Conservation (phyloP, 1,140 invertebrate species). For the Drosophila orena region DNA sequence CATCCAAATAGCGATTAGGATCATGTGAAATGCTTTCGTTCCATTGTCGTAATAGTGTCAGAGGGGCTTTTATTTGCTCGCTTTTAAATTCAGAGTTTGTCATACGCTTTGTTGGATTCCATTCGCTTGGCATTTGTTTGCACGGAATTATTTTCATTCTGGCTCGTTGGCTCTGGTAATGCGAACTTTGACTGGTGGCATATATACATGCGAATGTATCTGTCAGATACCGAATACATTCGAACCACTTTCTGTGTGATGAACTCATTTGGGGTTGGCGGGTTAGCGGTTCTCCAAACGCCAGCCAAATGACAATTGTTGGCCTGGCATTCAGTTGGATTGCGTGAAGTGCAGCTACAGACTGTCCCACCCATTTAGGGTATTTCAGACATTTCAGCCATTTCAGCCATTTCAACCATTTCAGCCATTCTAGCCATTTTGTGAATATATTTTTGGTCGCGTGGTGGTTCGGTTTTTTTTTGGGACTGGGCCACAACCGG, state of each 20-base stretch:
- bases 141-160: constrained; percentile 49
- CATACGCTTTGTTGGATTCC: constrained; percentile 27
- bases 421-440: constrained; percentile 35
- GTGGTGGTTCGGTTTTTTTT: constrained; percentile 19
- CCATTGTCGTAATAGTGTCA: constrained; percentile 34
- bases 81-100: constrained; percentile 25
- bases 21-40: constrained; percentile 40
- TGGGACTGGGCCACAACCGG: constrained; percentile 2
- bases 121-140: constrained; percentile 30
- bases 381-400: constrained; percentile 15
- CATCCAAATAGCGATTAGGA: constrained; percentile 31
- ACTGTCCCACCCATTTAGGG: constrained; percentile 28
- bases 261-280: constrained; percentile 25
- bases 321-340: constrained; percentile 69
- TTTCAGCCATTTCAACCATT: constrained; percentile 13
- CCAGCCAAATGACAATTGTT: constrained; percentile 58
- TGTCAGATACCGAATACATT: neutral
- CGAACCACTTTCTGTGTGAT: constrained; percentile 6
- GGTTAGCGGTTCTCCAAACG: constrained; percentile 39
- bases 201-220: constrained; percentile 2
- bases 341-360: constrained; percentile 64
- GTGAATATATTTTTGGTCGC: constrained; percentile 56
- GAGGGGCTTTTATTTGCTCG: constrained; percentile 21
- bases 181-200: constrained; percentile 71
- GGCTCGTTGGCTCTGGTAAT: constrained; percentile 35